Evolutionary conservation across 2,888 invertebrate genomes (phyloP).

Genomic region (Sericinus montela): DNA sequence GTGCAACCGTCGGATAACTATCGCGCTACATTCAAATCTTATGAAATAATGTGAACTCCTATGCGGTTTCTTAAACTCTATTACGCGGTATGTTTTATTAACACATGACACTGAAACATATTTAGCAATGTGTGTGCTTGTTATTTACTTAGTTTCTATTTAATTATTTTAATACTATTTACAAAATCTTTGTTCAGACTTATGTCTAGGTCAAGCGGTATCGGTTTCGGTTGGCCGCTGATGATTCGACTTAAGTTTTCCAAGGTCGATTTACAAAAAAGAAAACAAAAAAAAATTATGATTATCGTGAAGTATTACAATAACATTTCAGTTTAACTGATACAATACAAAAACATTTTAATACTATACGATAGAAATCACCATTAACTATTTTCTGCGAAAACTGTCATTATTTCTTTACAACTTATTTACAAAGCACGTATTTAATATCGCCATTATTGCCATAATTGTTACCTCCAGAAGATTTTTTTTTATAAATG

Average conservation of each 20-base stretch:
- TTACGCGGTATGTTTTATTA: too few relatives aligned
- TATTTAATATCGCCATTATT: too few relatives aligned
- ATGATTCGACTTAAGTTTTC: conserved; percentile 9
- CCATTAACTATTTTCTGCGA: too few relatives aligned
- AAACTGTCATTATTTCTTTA: too few relatives aligned
- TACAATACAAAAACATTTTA: neutral
- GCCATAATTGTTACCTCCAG: too few relatives aligned
- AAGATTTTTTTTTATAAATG: too few relatives aligned
- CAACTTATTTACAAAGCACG: too few relatives aligned
- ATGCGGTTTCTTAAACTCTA: neutral
- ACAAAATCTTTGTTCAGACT: neutral
- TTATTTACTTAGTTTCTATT: neutral
- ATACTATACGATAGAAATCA: too few relatives aligned
- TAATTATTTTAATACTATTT: neutral
- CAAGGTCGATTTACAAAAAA: conserved; percentile 11
- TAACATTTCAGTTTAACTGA: too few relatives aligned
- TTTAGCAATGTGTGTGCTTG: neutral
- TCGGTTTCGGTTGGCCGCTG: conserved; percentile 5
- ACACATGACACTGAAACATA: neutral
- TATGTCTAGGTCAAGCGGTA: conserved; percentile 16
- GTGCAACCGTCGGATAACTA: neutral
- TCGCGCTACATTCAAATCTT: neutral
- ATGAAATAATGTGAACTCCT: neutral
- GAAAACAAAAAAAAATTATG: neutral
- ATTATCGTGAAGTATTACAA: neutral